Conservation (phyloP, 2,888 invertebrate species). For the Rhingia campestris region DNA sequence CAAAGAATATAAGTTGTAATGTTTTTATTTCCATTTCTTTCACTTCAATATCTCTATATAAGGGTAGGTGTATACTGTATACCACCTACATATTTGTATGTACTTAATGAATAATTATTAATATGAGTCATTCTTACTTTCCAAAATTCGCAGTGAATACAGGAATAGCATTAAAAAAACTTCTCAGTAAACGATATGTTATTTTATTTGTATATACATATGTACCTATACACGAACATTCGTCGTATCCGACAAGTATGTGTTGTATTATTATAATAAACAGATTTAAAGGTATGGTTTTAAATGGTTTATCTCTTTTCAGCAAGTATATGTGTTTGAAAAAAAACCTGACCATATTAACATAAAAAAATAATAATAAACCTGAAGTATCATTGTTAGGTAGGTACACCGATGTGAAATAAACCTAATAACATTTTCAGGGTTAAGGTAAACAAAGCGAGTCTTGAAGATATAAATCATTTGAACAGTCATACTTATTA, state of each 20-base stretch:
- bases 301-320: neutral
- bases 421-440: conserved; percentile 5
- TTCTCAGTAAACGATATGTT: conserved; percentile 2
- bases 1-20: neutral
- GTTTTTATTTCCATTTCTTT: neutral
- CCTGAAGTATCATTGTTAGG: neutral
- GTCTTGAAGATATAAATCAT: neutral
- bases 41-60: neutral
- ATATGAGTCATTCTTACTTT: conserved; percentile 18
- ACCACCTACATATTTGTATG: neutral
- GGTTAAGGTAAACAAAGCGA: conserved; percentile 23
- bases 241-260: neutral
- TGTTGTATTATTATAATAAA: conserved; percentile 6
- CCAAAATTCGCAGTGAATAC: neutral
- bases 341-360: conserved; percentile 10
- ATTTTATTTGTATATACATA: neutral
- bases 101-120: neutral
- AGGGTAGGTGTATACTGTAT: neutral
- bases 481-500: no score
- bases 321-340: neutral
- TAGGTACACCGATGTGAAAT: neutral
- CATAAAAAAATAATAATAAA: conserved; percentile 1
- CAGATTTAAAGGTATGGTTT: neutral
- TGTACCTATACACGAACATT: neutral
- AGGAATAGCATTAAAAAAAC: conserved; percentile 7